These are phyloP conservation scores for Gryon sp. DNA, from an alignment of 1,140 invertebrate species.

Conservation along the genomic window DNA sequence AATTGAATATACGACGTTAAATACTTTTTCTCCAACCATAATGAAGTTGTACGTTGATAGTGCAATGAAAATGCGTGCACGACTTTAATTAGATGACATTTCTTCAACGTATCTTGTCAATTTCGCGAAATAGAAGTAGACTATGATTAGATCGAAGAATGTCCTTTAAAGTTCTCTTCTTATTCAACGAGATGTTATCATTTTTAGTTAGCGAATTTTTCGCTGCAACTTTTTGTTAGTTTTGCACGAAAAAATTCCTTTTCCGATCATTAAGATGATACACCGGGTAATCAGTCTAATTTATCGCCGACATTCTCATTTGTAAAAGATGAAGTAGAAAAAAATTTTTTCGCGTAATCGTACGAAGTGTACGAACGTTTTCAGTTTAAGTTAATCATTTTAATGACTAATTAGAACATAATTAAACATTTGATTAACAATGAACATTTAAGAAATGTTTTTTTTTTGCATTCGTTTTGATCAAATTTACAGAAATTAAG, in stretches of 20 bases:
- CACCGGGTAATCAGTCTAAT: slow-evolving; percentile 12
- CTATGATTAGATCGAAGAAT: slow-evolving; percentile 40
- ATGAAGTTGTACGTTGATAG: slow-evolving; percentile 13
- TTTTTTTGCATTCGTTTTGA: too few relatives aligned
- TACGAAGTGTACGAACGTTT: too few relatives aligned
- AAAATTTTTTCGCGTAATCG: too few relatives aligned
- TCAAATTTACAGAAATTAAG: too few relatives aligned
- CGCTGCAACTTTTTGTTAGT: slow-evolving; percentile 1
- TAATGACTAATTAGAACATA: too few relatives aligned
- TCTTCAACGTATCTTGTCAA: slow-evolving; percentile 39
- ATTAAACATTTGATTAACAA: too few relatives aligned
- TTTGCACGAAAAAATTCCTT: slow-evolving; percentile 1
- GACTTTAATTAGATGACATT: slow-evolving; percentile 39
- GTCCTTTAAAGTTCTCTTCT: slow-evolving; percentile 10
- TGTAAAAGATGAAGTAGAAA: too few relatives aligned
- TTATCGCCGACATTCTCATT: slow-evolving; percentile 4
- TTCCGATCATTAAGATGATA: slow-evolving; percentile 12
- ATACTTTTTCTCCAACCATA: too few relatives aligned
- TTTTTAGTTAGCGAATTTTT: slow-evolving; percentile 11
- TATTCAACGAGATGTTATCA: slow-evolving; percentile 40
- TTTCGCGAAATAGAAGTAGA: slow-evolving; percentile 32
- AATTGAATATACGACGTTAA: too few relatives aligned
- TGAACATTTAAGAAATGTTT: too few relatives aligned
- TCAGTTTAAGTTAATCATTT: too few relatives aligned
- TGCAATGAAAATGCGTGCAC: slow-evolving; percentile 19